Conservation (phyloP, 2,888 invertebrate genomes). For the Halictus ligatus region DNA sequence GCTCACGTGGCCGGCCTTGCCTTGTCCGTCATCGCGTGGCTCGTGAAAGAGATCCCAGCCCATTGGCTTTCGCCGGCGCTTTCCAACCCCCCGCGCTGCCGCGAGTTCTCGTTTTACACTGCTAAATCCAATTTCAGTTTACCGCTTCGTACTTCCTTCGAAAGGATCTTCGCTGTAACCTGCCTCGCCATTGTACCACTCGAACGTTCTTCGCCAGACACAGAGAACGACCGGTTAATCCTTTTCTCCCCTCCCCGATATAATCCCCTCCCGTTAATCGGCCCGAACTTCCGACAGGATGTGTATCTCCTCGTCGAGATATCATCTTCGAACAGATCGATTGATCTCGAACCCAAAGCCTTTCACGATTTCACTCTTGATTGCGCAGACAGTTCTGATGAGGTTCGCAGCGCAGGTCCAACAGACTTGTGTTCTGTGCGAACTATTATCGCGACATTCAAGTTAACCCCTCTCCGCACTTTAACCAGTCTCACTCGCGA, state of each 20-base stretch:
- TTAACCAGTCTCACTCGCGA: no score
- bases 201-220: constrained; percentile 4
- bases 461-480: no score
- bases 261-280: constrained; percentile 28
- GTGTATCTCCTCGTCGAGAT: background rate
- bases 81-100: background rate
- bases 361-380: background rate
- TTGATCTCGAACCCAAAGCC: background rate
- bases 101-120: constrained; percentile 65
- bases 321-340: background rate
- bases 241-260: background rate
- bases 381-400: no score
- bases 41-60: constrained; percentile 51
- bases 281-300: background rate
- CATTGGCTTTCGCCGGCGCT: constrained; percentile 52
- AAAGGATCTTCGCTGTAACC: constrained; percentile 47
- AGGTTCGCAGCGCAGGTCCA: background rate
- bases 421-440: background rate
- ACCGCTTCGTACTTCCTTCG: constrained; percentile 61
- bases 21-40: constrained; percentile 66
- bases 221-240: background rate
- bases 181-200: constrained; percentile 36
- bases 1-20: constrained; percentile 33
- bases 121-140: constrained; percentile 73
- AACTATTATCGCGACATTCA: background rate